Conservation (phyloP, 2,797 vertebrate species). For the Pristis pectinata region DNA sequence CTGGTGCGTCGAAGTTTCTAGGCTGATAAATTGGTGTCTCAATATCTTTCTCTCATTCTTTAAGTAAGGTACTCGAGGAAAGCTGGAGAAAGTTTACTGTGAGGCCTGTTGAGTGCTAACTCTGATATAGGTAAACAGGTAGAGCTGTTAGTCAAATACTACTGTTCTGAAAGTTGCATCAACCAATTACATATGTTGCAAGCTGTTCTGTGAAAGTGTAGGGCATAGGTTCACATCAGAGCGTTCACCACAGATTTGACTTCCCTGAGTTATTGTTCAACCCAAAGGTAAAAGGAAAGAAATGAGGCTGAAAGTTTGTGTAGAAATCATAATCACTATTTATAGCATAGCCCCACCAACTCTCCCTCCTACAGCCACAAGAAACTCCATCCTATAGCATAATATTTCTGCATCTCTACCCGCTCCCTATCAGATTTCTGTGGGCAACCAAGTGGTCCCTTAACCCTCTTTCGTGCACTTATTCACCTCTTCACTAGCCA, state of each 20-base stretch:
- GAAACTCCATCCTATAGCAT: background rate
- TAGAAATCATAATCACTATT: background rate
- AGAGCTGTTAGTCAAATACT: too few relatives aligned
- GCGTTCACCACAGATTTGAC: background rate
- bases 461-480: background rate
- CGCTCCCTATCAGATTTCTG: background rate
- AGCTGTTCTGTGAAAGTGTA: background rate
- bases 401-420: background rate
- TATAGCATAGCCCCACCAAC: background rate
- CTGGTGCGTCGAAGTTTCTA: too few relatives aligned
- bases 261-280: background rate
- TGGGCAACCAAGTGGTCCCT: background rate
- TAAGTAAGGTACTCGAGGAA: too few relatives aligned
- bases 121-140: too few relatives aligned
- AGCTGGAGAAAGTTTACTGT: too few relatives aligned
- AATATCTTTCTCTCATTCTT: too few relatives aligned
- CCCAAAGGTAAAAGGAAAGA: background rate
- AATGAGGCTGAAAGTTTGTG: background rate
- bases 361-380: background rate
- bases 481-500: background rate
- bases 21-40: too few relatives aligned
- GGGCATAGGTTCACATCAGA: background rate
- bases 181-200: background rate
- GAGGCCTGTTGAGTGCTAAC: too few relatives aligned
- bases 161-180: too few relatives aligned